phyloP scores from a whole-genome alignment of 2,888 invertebrate genomes.

The Phymatocera aterrima region DNA sequence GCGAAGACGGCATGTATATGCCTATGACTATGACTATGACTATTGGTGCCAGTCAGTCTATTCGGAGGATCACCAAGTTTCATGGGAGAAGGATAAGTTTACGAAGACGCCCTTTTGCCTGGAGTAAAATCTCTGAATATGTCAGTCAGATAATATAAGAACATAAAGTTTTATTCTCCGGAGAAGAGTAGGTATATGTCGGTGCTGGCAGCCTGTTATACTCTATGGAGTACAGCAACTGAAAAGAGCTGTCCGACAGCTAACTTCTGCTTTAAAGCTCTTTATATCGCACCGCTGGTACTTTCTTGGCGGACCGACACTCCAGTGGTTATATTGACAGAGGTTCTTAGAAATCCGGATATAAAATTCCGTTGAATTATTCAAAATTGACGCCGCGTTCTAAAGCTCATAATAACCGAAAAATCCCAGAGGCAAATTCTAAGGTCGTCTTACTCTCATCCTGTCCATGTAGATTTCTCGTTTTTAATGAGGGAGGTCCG shows the following conservation, averaged over 20 bases:
- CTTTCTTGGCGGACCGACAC: conserved; percentile 17
- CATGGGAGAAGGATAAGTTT: neutral
- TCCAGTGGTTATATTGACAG: conserved; percentile 2
- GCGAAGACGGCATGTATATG: neutral
- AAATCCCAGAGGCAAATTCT: neutral
- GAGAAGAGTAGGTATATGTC: neutral
- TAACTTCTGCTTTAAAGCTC: conserved; percentile 34
- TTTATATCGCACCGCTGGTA: neutral
- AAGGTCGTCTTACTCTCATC: neutral
- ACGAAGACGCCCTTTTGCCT: neutral
- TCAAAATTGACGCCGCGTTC: neutral
- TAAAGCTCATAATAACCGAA: neutral
- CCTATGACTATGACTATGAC: neutral
- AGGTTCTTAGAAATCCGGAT: conserved; percentile 15
- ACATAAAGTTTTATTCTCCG: conserved; percentile 22
- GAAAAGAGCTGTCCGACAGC: conserved; percentile 17
- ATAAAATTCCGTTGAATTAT: conserved; percentile 4
- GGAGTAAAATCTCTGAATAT: neutral
- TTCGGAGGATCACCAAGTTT: neutral
- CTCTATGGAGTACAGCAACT: no score
- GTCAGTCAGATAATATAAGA: conserved; percentile 38
- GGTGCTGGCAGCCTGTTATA: neutral
- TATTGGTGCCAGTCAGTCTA: conserved; percentile 18
- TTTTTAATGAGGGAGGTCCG: neutral
- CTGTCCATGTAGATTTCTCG: neutral